A percentile compares a stretch with the other conserved stretches of the same genome.
phyloP scores from a whole-genome alignment of 2,113 vertebrate species.

The Lycocorax pyrrhopterus region DNA sequence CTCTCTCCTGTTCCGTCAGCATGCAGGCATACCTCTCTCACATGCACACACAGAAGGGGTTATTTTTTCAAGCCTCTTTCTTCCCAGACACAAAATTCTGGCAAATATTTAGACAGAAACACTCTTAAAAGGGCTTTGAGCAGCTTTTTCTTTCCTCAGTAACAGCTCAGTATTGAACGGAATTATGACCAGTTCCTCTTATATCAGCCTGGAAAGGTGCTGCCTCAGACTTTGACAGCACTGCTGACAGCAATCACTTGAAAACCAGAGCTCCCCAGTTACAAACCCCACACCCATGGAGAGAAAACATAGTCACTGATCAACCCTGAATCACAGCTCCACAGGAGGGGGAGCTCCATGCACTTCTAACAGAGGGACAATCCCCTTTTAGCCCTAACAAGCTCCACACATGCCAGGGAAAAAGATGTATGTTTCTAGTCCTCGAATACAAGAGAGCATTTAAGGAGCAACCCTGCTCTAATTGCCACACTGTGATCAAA shows the following conservation, averaged over 20 bases:
- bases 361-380: background rate
- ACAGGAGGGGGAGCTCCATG: background rate
- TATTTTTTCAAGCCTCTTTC: conserved; percentile 24
- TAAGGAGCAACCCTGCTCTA: background rate
- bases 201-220: conserved; percentile 38
- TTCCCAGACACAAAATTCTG: conserved; percentile 41
- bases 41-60: background rate
- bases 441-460: background rate
- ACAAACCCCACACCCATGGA: background rate
- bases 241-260: conserved; percentile 37
- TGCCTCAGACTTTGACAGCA: conserved; percentile 23
- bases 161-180: conserved; percentile 58
- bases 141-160: conserved; percentile 57
- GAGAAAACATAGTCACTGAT: background rate
- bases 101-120: conserved; percentile 74
- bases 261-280: background rate
- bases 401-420: background rate
- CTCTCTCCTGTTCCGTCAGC: background rate
- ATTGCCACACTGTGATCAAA: background rate
- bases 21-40: background rate
- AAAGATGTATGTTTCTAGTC: background rate
- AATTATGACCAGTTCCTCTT: conserved; percentile 65
- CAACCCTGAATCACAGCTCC: background rate
- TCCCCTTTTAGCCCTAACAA: background rate
- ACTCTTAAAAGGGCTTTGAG: conserved; percentile 62